These are phyloP conservation scores for Coptotermes formosanus DNA, from an alignment of 1,140 invertebrate genomes.

Conservation along the genomic window DNA sequence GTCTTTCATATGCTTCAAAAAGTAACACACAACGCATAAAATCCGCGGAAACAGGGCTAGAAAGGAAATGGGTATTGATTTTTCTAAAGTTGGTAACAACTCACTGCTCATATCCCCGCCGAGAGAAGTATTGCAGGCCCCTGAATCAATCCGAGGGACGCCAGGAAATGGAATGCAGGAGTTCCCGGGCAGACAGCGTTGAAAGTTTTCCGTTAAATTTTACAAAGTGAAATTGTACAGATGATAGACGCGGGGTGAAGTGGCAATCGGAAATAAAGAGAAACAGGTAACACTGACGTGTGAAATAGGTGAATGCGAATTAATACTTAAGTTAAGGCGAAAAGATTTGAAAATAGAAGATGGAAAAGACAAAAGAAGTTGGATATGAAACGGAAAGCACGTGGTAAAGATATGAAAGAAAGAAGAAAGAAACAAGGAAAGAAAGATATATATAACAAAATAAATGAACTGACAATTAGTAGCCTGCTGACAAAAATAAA, in stretches of 20 bases:
- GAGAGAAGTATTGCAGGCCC: not conserved
- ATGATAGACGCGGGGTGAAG: not conserved
- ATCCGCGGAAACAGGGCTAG: not conserved
- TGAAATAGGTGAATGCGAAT: too few species aligned
- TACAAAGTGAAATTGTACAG: not conserved
- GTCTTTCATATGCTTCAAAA: too few species aligned
- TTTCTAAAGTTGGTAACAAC: not conserved
- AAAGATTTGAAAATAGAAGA: too few species aligned
- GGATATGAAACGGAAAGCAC: too few species aligned
- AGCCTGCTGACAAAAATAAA: too few species aligned
- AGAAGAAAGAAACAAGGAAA: too few species aligned
- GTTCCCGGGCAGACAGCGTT: not conserved
- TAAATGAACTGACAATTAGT: too few species aligned
- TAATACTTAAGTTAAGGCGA: too few species aligned
- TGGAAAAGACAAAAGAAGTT: too few species aligned
- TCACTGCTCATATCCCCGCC: not conserved
- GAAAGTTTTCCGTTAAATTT: not conserved
- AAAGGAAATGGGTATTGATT: not conserved
- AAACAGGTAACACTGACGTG: too few species aligned
- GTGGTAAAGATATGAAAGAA: too few species aligned
- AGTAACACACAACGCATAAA: not conserved
- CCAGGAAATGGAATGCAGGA: not conserved
- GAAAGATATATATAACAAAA: too few species aligned
- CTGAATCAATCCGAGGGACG: not conserved
- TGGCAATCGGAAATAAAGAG: not conserved